Evolutionary conservation across 2,797 vertebrate species (phyloP).

Genomic region (Jordanella pulchra): DNA sequence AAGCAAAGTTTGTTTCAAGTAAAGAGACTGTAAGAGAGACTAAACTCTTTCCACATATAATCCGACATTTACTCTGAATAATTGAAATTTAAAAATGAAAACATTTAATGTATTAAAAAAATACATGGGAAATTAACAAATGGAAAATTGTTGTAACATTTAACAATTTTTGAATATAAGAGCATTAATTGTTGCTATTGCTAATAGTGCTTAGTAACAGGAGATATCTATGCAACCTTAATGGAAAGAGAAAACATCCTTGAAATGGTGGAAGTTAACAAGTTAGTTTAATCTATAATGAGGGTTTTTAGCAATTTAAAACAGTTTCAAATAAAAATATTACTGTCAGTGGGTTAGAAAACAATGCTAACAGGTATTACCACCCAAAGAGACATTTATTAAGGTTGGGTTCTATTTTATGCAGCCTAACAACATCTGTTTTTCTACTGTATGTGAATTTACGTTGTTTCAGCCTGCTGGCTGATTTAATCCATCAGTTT

Average conservation of each 20-base stretch:
- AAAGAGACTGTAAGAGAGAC: neutral
- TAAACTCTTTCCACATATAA: neutral
- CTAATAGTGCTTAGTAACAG: neutral
- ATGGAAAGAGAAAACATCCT: neutral
- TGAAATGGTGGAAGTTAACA: neutral
- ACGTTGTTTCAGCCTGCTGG: neutral
- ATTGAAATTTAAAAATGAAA: neutral
- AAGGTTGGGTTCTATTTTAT: neutral
- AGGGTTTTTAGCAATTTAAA: neutral
- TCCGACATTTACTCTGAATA: neutral
- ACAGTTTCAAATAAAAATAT: neutral
- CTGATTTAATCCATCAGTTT: neutral
- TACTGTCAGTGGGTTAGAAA: neutral
- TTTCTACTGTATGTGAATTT: neutral
- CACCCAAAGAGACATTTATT: neutral
- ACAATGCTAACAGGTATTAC: neutral
- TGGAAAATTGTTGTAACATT: neutral
- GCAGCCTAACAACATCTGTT: neutral
- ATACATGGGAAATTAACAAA: neutral
- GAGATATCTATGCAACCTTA: neutral
- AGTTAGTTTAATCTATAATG: neutral
- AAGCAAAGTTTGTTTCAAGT: neutral
- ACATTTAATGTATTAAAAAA: neutral
- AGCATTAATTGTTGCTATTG: neutral
- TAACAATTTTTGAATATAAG: neutral